Base-by-base conservation (phyloP, 2,888 invertebrate genomes). In the Aricia artaxerxes region DNA sequence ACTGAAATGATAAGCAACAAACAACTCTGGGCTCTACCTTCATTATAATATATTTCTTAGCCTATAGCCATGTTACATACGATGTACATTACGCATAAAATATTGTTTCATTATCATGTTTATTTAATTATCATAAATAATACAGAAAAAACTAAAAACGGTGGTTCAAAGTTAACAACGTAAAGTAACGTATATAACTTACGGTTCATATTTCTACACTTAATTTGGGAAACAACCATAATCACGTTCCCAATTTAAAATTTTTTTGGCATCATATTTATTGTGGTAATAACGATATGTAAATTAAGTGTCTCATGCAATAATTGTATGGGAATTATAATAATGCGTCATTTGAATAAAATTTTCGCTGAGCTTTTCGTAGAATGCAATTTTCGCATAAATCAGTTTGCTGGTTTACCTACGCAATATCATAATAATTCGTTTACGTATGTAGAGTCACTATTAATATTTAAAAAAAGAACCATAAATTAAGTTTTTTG, bases 161-260 rank as follows among this genome's bases (percentile, higher is more conserved):
- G 64, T 31, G 31, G 31, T 9, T 64, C 31, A 61, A 61, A 24
- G n/a, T 64, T 61, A 24, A 35, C 31, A 7, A 69, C 11, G 64
- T 35, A 3, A 69, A 69, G 11, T 69, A 69, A 69, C 13, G 11
- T 35, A 69, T 73, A 44, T 73, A 16, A 57, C 40, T 44, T 44
- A 44, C 73, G 49, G 73, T 49, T 44, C 4, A 7, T 73, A 35
- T n/a, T 44, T 40, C 44, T 73, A n/a, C 16, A n/a, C 6, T 40
- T 40, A 73, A 73, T n/a, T 44, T 44, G 5, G 38, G 40, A 40
- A 73, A 73, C 44, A 40, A 44, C n/a, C 4, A 49, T 44, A 73
- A 73, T 73, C 64, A 69, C 31, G 64, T 69, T 44, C 9, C 73
- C 73, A 73, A 73, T 73, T 73, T 73, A 73, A 73, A 73, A 4